phyloP scores from a whole-genome alignment of 1,140 invertebrate species.

The Diachasmimorpha longicaudata region DNA sequence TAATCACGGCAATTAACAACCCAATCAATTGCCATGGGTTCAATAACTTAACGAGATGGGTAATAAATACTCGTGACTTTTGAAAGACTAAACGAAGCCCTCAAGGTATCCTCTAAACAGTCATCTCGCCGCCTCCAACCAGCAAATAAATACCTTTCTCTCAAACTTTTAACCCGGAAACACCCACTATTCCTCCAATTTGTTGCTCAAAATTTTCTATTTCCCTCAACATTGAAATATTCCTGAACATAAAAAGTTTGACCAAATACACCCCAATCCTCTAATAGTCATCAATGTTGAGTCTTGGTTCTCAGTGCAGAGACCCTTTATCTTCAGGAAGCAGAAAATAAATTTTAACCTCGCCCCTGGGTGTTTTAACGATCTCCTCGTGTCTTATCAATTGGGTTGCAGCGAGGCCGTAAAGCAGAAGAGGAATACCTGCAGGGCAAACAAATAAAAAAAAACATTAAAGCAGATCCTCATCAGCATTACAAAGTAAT shows the following conservation, averaged over 20 bases:
- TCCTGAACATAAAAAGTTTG: too few species aligned
- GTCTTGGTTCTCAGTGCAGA: conserved; percentile 60
- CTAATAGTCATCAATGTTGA: neutral
- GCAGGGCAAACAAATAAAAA: conserved; percentile 27
- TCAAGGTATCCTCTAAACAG: neutral
- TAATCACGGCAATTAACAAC: neutral
- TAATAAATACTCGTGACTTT: neutral
- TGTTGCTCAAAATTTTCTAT: too few species aligned
- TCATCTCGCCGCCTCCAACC: neutral
- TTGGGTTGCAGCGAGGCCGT: conserved; percentile 84
- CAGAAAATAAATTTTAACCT: conserved; percentile 85
- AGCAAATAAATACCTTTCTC: neutral
- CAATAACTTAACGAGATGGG: neutral
- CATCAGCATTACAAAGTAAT: neutral
- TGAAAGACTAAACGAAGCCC: neutral
- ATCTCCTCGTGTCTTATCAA: conserved; percentile 81
- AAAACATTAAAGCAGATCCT: conserved; percentile 12
- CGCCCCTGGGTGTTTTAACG: conserved; percentile 74
- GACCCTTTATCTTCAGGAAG: conserved; percentile 85
- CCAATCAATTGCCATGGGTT: neutral
- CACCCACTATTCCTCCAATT: too few species aligned
- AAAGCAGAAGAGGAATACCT: conserved; percentile 90
- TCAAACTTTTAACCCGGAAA: neutral
- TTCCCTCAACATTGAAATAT: too few species aligned
- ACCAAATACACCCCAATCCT: too few species aligned